These are phyloP conservation scores for Drosophila colorata DNA, from an alignment of 2,888 invertebrate species.

Conservation along the genomic window DNA sequence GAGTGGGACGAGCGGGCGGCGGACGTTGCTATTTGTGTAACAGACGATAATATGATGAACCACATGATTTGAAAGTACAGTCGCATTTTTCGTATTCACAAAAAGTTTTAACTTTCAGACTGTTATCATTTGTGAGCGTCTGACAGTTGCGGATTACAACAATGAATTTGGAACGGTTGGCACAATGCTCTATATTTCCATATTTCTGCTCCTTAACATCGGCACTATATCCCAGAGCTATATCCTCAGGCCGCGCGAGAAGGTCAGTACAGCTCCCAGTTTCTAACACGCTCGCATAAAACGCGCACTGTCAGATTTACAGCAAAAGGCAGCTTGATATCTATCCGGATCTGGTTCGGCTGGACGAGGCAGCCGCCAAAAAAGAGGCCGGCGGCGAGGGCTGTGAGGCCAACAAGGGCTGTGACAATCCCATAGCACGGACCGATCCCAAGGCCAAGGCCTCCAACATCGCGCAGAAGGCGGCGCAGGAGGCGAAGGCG, in stretches of 20 bases:
- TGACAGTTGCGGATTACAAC: constrained; percentile 29
- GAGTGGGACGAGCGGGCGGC: constrained; percentile 4
- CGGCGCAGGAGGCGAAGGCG: constrained; percentile 90
- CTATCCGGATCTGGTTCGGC: constrained; percentile 24
- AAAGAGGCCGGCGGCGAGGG: background rate
- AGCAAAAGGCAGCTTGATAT: constrained; percentile 33
- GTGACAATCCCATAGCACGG: background rate
- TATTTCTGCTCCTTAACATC: constrained; percentile 44
- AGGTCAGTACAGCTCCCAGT: constrained; percentile 23
- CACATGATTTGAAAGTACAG: constrained; percentile 45
- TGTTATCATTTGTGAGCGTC: background rate
- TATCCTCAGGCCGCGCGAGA: constrained; percentile 26
- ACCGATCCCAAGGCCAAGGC: constrained; percentile 86
- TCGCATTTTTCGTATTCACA: constrained; percentile 56
- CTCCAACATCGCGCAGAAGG: constrained; percentile 89
- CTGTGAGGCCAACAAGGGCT: background rate
- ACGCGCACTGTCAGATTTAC: constrained; percentile 12
- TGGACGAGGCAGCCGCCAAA: constrained; percentile 16
- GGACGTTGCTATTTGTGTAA: constrained; percentile 13
- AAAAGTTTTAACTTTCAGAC: constrained; percentile 30
- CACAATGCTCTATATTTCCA: constrained; percentile 42
- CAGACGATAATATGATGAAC: constrained; percentile 34
- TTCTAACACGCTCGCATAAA: background rate
- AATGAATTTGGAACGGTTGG: constrained; percentile 25
- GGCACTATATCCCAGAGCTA: constrained; percentile 19